Evolutionary conservation across 2,797 vertebrate species (phyloP), one percentile per base, ranked within the genome.

Genomic region (Dendrocincla fuliginosa): DNA sequence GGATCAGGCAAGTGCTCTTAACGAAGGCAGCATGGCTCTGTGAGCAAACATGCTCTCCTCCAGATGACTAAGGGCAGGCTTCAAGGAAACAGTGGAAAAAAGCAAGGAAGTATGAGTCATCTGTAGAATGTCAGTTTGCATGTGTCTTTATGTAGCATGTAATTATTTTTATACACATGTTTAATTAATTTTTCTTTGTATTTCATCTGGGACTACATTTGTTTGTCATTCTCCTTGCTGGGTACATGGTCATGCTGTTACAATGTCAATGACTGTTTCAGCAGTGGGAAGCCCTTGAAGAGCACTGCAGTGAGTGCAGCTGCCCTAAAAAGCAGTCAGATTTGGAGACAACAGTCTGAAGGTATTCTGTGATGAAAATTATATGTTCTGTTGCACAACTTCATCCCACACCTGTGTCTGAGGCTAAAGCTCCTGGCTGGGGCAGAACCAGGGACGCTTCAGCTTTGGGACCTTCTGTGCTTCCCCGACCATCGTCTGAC

Each of bases 171-270:
- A 95, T 76, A 70, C 13, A 15, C 28, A 74, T 25, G 44, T 93
- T 93, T 96, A 90, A 93, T 94, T 96, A 94, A 67, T 89, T 88
- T 89, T 91, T 39, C 19, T 41, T 84, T 18, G 14, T 85, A 22
- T 68, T 87, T 96, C 71, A 57, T 81, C 63, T 67, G 44, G 63
- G 70, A 50, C 9, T 33, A 49, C 56, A 70, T 86, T 84, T 81
- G 65, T 88, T 92, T 90, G 41, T 74, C 61, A 27, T 89, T 81
- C 57, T 65, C 61, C 44, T 94, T 76, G 57, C 79, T 65, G 76
- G 39, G 11, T 76, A 16, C 25, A 61, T 24, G 0, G 0, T 41
- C 35, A 60, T 2, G 5, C 47, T 42, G 13, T 27, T 84, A 19
- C 39, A 44, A 35, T n/a, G 46, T 30, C 75, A 35, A 2, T 35